A percentile compares a stretch with the other conserved stretches of the same genome.
Conservation (phyloP, 2,113 vertebrate genomes). For the Uria aalge region DNA sequence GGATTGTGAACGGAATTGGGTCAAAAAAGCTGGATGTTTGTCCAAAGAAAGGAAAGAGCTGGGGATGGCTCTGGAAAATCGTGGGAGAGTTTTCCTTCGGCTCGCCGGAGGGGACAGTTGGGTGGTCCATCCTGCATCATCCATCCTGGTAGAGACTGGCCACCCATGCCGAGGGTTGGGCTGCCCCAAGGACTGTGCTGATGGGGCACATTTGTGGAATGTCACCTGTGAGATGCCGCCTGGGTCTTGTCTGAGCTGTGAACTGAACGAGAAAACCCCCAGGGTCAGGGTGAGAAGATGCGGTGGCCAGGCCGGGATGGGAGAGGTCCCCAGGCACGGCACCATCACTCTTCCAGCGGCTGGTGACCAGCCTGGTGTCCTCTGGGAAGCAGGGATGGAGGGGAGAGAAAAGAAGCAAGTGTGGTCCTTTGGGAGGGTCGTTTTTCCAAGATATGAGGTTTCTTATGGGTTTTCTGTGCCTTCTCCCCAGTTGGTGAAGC, state of each 20-base stretch:
- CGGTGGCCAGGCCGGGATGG: not conserved
- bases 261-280: too few species aligned
- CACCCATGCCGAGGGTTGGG: fast-evolving
- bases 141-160: not conserved
- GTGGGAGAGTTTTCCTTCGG: not conserved
- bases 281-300: not conserved
- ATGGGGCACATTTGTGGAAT: not conserved
- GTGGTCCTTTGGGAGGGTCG: not conserved
- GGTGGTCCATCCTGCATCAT: not conserved
- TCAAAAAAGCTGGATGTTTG: not conserved
- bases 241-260: not conserved
- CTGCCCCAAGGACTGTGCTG: not conserved
- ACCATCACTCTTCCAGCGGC: fast-evolving
- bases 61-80: not conserved
- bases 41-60: not conserved
- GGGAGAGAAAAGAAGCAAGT: fast-evolving
- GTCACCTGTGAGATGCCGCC: not conserved
- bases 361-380: not conserved
- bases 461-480: not conserved
- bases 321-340: fast-evolving
- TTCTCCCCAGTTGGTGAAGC: not conserved
- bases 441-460: not conserved
- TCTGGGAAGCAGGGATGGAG: not conserved
- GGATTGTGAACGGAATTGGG: not conserved
- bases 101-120: fast-evolving